phyloP scores from a whole-genome alignment of 2,113 vertebrate species.

The Myrmecobius fasciatus region DNA sequence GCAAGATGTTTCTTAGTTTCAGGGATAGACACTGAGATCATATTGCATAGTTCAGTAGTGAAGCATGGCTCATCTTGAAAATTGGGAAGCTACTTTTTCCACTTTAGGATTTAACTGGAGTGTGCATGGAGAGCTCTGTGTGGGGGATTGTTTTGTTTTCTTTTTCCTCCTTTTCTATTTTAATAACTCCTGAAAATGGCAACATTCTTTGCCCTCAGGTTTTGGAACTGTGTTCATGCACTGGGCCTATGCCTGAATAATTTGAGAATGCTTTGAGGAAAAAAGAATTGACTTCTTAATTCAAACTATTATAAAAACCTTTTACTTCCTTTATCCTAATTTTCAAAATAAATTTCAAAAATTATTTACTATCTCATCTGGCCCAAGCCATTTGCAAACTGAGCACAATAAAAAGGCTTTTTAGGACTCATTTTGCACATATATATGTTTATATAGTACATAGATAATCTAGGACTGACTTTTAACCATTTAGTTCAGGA shows the following conservation, averaged over 20 bases:
- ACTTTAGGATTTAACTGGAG: constrained; percentile 11
- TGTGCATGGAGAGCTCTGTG: not conserved
- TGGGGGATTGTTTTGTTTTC: not conserved
- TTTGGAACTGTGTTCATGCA: not conserved
- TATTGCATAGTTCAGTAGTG: not conserved
- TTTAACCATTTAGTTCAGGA: not conserved
- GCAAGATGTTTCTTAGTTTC: not conserved
- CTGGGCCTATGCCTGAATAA: not conserved
- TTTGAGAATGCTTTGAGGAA: not conserved
- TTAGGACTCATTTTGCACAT: not conserved
- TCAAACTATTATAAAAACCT: constrained; percentile 2
- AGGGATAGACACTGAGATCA: not conserved
- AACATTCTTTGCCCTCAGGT: not conserved
- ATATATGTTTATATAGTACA: not conserved
- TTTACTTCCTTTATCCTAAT: constrained; percentile 11
- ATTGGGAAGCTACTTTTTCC: not conserved
- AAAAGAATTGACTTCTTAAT: not conserved
- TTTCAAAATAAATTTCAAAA: not conserved
- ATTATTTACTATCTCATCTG: not conserved
- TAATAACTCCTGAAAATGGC: constrained; percentile 14
- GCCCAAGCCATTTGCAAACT: not conserved
- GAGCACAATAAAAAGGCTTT: not conserved
- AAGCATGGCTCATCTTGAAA: not conserved
- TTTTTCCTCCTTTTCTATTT: not conserved
- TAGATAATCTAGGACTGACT: not conserved